Conservation (phyloP, 2,797 vertebrate species). For the Labeo calbasu region DNA sequence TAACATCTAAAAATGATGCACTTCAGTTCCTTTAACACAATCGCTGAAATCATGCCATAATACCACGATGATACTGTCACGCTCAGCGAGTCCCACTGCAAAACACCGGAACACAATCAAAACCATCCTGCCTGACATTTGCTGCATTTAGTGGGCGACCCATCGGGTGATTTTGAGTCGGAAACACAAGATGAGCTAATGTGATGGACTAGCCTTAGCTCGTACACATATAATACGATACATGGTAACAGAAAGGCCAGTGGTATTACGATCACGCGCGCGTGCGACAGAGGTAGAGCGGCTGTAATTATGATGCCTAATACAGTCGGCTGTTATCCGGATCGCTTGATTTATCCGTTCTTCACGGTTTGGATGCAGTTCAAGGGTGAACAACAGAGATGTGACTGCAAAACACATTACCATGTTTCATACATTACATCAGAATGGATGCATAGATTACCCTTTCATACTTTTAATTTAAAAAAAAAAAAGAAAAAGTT, state of each 20-base stretch:
- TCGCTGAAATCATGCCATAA: background rate
- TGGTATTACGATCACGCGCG: slow-evolving; percentile 10
- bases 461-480: background rate
- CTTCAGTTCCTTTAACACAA: background rate
- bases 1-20: background rate
- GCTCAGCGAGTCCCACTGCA: background rate
- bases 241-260: slow-evolving; percentile 31
- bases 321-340: slow-evolving; percentile 46
- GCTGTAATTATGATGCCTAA: slow-evolving; percentile 8
- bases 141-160: background rate
- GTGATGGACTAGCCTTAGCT: background rate
- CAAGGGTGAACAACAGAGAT: slow-evolving; percentile 18
- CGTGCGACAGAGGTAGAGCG: slow-evolving; percentile 52
- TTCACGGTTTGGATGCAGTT: background rate
- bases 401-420: background rate
- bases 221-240: background rate
- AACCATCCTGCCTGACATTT: slow-evolving; percentile 8
- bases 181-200: background rate
- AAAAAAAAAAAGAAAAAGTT: background rate
- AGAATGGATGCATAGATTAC: background rate
- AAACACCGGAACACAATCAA: slow-evolving; percentile 10
- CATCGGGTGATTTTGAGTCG: background rate
- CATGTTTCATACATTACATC: background rate
- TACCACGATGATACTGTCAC: background rate
- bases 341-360: background rate